Evolutionary conservation across 1,140 invertebrate species (phyloP), one percentile per base, ranked within the genome.

Genomic region (Chrysopa pallens): DNA sequence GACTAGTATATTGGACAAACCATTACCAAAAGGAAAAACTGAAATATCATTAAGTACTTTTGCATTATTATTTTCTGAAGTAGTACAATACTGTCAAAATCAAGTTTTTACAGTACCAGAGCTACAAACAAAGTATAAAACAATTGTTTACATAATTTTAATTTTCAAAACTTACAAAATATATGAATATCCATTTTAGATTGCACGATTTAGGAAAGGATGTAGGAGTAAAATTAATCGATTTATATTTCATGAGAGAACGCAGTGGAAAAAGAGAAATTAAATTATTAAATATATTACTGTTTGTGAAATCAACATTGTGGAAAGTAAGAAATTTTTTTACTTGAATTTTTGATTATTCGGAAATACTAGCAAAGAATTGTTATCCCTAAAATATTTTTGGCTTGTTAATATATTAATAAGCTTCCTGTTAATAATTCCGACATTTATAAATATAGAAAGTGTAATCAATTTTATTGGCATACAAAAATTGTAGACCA

Each of bases 71-170:
- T 98, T 98, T 63, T 94, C 91, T 4, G 95, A 98, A 73, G 78
- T 98, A 42, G 91, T 99, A 6, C 91, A 97, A 60, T 98, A 98
- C 63, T 93, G 88, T 58, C 93, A 98, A 63, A 95, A 92, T 63
- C 74, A 89, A 57, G 90, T 92, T 14, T 86, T 87, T 52, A 94
- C 89, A 8, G 86, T 98, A 35, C 80, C 88, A 15, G 94, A 98
- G 61, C 65, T 98, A 36, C 93, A 98, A 61, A 85, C 73, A 51
- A 93, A 84, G 88, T 91, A 68, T 63, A 40, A 27, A 14, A 17
- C 12, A 29, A 9, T n/a, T 28, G 14, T 43, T 8, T 35, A 38
- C 17, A 29, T 15, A 14, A 33, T 37, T 14, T 38, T 38, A 38
- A 40, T 44, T 6, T 8, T 12, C 1, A 27, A 33, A 42, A 23